Evolutionary conservation across 2,797 vertebrate species (phyloP).

Genomic region (Coluber constrictor): DNA sequence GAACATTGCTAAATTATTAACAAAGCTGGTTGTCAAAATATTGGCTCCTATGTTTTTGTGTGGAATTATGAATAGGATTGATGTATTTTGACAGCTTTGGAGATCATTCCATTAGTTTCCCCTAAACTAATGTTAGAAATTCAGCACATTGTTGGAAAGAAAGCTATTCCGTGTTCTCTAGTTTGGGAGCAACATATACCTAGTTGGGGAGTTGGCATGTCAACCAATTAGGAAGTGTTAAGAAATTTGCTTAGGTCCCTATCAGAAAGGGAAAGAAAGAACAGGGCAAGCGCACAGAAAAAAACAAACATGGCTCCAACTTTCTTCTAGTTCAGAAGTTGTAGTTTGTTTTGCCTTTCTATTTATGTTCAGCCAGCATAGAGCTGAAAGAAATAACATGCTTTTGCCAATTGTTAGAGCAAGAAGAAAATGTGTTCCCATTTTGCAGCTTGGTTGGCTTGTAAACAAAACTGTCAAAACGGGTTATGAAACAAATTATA

Average conservation of each 20-base stretch:
- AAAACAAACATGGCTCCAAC: not conserved
- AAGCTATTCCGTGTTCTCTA: not conserved
- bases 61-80: not conserved
- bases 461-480: not conserved
- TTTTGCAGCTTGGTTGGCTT: not conserved
- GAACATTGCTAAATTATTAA: not conserved
- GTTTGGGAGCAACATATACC: not conserved
- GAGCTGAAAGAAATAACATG: not conserved
- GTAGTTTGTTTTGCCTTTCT: not conserved
- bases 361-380: not conserved
- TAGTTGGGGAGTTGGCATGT: not conserved
- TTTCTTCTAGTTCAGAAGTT: not conserved
- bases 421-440: not conserved
- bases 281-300: not conserved
- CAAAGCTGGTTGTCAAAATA: not conserved
- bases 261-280: not conserved
- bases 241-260: not conserved
- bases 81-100: not conserved
- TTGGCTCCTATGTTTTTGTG: not conserved
- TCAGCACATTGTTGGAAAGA: not conserved
- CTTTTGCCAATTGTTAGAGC: not conserved
- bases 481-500: not conserved
- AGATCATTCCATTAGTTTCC: not conserved
- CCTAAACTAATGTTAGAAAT: not conserved
- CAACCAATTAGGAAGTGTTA: not conserved